Conservation (phyloP, 1,140 invertebrate genomes). For the Gerris buenoi region DNA sequence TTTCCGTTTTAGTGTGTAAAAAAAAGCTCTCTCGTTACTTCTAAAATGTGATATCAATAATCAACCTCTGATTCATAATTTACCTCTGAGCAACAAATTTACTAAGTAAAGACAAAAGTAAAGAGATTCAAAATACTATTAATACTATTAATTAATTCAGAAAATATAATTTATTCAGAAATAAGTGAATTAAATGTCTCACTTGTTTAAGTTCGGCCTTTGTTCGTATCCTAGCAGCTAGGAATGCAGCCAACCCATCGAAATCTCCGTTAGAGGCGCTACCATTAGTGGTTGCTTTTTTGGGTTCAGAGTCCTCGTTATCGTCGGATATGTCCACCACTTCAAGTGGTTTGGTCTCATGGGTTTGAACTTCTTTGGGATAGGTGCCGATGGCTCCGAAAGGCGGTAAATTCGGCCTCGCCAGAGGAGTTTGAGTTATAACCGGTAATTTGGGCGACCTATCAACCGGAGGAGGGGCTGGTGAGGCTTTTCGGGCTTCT, state of each 20-base stretch:
- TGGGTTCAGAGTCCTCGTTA: constrained; percentile 1
- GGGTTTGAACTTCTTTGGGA: constrained; percentile 16
- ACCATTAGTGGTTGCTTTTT: neutral
- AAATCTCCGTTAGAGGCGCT: constrained; percentile 22
- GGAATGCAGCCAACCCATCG: constrained; percentile 36
- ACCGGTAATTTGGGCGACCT: neutral
- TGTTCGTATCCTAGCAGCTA: constrained; percentile 58
- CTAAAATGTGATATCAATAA: too few species aligned
- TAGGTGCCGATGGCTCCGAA: constrained; percentile 34
- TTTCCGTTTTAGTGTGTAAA: too few species aligned
- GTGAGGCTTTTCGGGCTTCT: constrained; percentile 29
- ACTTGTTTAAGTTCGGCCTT: constrained; percentile 67
- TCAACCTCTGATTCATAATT: neutral
- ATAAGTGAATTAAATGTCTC: constrained; percentile 3
- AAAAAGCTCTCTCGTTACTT: too few species aligned
- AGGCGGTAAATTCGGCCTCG: constrained; percentile 37
- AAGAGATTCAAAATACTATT: neutral
- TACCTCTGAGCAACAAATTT: neutral
- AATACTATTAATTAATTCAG: neutral
- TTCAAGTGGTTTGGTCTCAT: constrained; percentile 27
- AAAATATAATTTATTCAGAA: neutral
- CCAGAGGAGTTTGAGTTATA: neutral
- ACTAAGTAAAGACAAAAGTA: neutral
- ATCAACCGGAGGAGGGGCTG: neutral
- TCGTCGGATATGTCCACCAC: constrained; percentile 15